Conservation (phyloP, 2,888 invertebrate species). For the Nomada hirtipes region DNA sequence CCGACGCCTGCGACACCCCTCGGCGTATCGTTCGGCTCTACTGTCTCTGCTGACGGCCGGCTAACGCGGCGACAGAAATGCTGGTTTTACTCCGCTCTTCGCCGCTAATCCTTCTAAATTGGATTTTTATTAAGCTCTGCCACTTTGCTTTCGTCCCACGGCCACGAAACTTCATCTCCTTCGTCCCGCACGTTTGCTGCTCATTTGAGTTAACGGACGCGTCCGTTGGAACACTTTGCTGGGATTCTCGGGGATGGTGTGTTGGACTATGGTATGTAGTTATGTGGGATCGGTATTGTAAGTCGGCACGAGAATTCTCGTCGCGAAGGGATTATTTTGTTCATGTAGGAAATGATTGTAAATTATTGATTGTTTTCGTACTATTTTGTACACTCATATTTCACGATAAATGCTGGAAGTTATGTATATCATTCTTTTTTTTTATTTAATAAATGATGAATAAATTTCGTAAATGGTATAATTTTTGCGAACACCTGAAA, state of each 20-base stretch:
- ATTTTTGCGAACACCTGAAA: too few relatives aligned
- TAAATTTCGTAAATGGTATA: too few relatives aligned
- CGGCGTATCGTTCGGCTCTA: neutral
- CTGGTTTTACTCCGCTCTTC: slow-evolving; percentile 8
- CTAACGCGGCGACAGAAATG: slow-evolving; percentile 2
- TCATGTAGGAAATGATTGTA: too few relatives aligned
- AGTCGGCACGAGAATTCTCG: too few relatives aligned
- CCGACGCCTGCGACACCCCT: slow-evolving; percentile 31
- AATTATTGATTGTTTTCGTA: too few relatives aligned
- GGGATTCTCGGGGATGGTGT: neutral
- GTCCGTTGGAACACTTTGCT: neutral
- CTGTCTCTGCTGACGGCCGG: slow-evolving; percentile 31
- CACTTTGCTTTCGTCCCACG: slow-evolving; percentile 14
- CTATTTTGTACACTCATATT: too few relatives aligned
- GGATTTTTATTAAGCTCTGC: slow-evolving; percentile 68
- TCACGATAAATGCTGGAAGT: too few relatives aligned
- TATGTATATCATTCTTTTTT: too few relatives aligned
- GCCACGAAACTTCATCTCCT: neutral
- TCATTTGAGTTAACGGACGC: neutral
- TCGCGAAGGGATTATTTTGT: too few relatives aligned
- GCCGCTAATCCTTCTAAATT: slow-evolving; percentile 51
- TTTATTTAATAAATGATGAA: too few relatives aligned
- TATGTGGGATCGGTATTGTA: too few relatives aligned
- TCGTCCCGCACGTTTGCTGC: neutral
- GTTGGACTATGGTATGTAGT: too few relatives aligned